Percentiles rank a stretch among this genome's conserved stretches.
These are phyloP conservation scores for Vombatus ursinus DNA, from an alignment of 2,113 vertebrate genomes.

Conservation along the genomic window DNA sequence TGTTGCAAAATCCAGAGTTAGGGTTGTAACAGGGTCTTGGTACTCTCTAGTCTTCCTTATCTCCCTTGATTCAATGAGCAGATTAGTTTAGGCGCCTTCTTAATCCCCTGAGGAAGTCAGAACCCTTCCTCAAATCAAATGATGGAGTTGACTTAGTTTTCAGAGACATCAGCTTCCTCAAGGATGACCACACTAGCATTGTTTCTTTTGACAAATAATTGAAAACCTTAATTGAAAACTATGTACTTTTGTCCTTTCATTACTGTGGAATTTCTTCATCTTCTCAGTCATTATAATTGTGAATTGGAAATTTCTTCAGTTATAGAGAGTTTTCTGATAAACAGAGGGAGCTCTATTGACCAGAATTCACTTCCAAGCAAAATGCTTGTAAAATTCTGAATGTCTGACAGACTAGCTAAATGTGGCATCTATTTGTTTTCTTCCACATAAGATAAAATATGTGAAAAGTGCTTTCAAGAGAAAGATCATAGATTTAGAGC, in stretches of 20 bases:
- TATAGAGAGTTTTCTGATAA: neutral
- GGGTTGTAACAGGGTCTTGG: neutral
- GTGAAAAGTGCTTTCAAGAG: neutral
- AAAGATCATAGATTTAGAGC: neutral
- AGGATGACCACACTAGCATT: neutral
- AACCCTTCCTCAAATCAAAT: neutral
- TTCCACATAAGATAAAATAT: neutral
- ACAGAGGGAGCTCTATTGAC: neutral
- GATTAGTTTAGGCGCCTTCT: neutral
- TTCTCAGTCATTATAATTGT: neutral
- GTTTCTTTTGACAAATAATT: neutral
- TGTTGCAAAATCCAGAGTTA: neutral
- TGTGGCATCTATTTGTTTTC: neutral
- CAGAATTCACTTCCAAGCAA: neutral
- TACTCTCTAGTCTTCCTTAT: neutral
- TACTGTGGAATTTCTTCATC: neutral
- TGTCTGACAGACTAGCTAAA: neutral
- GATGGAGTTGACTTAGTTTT: neutral
- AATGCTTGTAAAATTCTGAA: neutral
- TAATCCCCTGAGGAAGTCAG: neutral
- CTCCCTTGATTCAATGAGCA: neutral
- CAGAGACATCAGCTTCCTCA: neutral
- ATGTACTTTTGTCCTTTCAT: neutral
- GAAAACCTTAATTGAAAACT: neutral
- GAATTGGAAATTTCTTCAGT: neutral